Percentiles rank a stretch among this genome's conserved stretches.
Evolutionary conservation across 2,113 vertebrate genomes (phyloP).

Genomic region (Gallinago undulata): DNA sequence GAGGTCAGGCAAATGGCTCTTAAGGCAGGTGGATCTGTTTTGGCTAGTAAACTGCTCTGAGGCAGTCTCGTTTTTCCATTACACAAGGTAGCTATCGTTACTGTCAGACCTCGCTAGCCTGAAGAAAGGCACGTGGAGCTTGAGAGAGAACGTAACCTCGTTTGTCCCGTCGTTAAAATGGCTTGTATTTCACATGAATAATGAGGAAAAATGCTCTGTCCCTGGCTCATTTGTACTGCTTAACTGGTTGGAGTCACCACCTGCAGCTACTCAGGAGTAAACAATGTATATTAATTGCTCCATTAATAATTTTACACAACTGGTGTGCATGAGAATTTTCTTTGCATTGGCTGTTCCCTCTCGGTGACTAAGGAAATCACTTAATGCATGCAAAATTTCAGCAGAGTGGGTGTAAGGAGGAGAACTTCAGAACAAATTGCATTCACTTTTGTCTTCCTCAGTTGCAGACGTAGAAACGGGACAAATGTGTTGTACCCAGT

Average conservation of each 20-base stretch:
- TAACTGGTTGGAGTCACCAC: background rate
- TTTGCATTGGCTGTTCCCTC: background rate
- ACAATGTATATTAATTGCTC: background rate
- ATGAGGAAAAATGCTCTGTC: rapidly evolving
- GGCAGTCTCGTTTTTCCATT: background rate
- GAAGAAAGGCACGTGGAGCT: background rate
- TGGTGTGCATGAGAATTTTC: background rate
- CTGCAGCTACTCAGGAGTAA: background rate
- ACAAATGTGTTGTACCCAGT: background rate
- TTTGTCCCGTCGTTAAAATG: background rate
- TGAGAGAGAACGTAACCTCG: background rate
- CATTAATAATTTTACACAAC: background rate
- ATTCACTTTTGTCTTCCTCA: background rate
- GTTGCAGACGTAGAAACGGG: rapidly evolving
- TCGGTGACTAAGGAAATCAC: background rate
- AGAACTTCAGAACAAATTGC: background rate
- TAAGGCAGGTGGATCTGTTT: background rate
- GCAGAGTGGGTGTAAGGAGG: background rate
- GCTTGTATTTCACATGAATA: background rate
- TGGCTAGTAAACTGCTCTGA: background rate
- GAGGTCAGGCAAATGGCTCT: background rate
- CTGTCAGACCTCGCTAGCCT: background rate
- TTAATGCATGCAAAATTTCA: background rate
- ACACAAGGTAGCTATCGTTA: too few relatives aligned
- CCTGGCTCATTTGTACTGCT: background rate